A percentile compares a stretch with the other conserved stretches of the same genome.
Conservation (phyloP, 2,113 vertebrate species). For the Ictalurus punctatus region DNA sequence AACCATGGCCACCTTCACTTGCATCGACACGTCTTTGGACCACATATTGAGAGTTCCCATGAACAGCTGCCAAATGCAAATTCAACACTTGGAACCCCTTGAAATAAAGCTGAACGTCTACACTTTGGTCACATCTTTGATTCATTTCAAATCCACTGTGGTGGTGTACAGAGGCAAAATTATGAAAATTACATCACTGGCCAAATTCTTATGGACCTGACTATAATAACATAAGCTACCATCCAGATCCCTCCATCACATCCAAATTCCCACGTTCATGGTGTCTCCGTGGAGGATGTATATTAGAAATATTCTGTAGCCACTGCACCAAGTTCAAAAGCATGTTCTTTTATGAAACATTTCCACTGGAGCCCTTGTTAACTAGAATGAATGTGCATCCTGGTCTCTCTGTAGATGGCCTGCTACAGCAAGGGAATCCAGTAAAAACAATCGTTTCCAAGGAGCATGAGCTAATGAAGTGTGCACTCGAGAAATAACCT, state of each 20-base stretch:
- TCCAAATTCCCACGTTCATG: neutral
- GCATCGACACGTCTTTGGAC: too few relatives aligned
- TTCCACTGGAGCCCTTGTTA: constrained; percentile 18
- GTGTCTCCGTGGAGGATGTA: neutral
- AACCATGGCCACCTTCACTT: too few relatives aligned
- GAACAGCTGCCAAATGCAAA: too few relatives aligned
- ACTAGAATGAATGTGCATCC: constrained; percentile 46
- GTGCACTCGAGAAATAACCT: constrained; percentile 70
- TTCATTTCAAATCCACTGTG: too few relatives aligned
- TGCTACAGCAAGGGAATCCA: constrained; percentile 27
- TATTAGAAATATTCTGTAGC: neutral
- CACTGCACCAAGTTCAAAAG: neutral
- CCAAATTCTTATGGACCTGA: too few relatives aligned
- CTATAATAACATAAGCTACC: neutral
- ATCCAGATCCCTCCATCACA: neutral
- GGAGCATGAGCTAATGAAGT: constrained; percentile 66
- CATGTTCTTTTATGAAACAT: neutral
- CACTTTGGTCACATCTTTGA: too few relatives aligned
- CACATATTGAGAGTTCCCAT: too few relatives aligned
- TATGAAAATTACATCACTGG: too few relatives aligned
- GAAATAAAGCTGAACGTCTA: too few relatives aligned
- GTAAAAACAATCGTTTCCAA: constrained; percentile 33
- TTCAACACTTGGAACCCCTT: too few relatives aligned
- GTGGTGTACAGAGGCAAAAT: too few relatives aligned
- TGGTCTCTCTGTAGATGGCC: constrained; percentile 13